Conservation (phyloP, 2,888 invertebrate species). For the Monoplex corrugatus region DNA sequence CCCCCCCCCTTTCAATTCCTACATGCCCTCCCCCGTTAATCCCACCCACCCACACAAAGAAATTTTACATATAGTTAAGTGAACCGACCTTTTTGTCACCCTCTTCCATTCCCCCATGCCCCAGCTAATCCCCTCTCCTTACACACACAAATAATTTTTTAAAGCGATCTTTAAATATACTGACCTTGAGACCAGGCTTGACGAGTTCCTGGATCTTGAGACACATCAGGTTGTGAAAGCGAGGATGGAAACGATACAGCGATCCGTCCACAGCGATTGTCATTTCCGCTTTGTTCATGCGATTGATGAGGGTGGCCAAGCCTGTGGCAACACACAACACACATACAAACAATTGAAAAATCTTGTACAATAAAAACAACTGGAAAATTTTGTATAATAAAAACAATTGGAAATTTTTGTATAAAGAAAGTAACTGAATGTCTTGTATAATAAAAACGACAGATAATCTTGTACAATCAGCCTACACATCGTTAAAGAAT, state of each 20-base stretch:
- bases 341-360: not conserved
- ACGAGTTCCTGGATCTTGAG: constrained; percentile 77
- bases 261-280: constrained; percentile 98
- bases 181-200: constrained; percentile 73
- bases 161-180: too few relatives aligned
- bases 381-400: too few relatives aligned
- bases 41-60: too few relatives aligned
- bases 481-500: too few relatives aligned
- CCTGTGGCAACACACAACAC: constrained; percentile 71
- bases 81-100: not conserved
- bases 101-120: not conserved
- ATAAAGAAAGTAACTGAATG: too few relatives aligned
- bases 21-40: too few relatives aligned
- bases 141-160: not conserved
- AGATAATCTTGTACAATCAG: too few relatives aligned
- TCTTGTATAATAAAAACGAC: too few relatives aligned
- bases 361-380: too few relatives aligned
- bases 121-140: not conserved
- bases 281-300: constrained; percentile 91
- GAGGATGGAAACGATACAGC: constrained; percentile 97
- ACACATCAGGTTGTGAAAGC: constrained; percentile 85
- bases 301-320: constrained; percentile 91
- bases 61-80: too few relatives aligned
- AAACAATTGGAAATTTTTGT: too few relatives aligned
- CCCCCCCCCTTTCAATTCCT: too few relatives aligned